phyloP scores from a whole-genome alignment of 2,113 vertebrate species.

The Psophia crepitans region DNA sequence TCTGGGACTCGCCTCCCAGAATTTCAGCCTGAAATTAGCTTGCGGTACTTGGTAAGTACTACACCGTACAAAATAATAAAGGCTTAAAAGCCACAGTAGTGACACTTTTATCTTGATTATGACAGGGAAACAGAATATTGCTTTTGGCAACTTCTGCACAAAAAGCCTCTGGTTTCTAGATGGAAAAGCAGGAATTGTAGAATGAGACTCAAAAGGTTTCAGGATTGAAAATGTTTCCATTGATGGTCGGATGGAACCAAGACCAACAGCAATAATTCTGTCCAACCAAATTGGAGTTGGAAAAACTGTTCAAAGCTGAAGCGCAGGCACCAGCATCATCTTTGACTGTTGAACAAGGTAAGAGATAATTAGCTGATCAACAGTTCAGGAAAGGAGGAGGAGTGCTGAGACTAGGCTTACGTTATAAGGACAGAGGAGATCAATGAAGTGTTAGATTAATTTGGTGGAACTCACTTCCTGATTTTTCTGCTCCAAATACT shows the following conservation, averaged over 20 bases:
- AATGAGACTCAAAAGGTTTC: neutral
- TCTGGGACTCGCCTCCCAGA: neutral
- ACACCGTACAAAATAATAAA: neutral
- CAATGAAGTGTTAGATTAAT: neutral
- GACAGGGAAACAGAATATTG: neutral
- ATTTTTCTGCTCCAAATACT: neutral
- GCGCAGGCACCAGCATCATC: neutral
- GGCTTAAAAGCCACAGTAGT: neutral
- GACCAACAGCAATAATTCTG: neutral
- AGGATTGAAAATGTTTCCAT: neutral
- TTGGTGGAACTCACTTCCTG: neutral
- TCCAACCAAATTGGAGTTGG: neutral
- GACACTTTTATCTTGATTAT: neutral
- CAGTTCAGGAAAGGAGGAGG: neutral
- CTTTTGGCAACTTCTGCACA: neutral
- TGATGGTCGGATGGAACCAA: neutral
- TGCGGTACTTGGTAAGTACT: neutral
- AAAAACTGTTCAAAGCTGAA: neutral
- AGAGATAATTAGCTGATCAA: neutral
- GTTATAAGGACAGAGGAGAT: neutral
- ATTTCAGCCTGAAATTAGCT: neutral
- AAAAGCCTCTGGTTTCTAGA: neutral
- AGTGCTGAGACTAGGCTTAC: neutral
- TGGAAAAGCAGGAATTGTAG: neutral
- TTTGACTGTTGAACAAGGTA: neutral